Conservation (phyloP, 1,140 invertebrate genomes). For the Sitodiplosis mosellana region DNA sequence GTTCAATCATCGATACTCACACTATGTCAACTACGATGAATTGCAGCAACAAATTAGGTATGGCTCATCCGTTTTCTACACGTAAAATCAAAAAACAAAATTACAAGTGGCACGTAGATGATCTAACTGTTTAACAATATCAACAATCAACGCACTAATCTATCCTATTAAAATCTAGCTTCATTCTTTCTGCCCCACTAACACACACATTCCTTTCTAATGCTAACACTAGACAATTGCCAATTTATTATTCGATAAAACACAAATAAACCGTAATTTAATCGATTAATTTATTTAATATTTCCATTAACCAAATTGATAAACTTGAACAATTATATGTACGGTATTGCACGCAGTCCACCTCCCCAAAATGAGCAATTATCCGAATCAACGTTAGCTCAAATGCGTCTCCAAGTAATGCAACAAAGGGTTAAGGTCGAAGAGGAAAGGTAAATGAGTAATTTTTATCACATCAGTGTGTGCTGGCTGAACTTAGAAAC, state of each 20-base stretch:
- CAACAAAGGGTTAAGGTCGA: constrained; percentile 49
- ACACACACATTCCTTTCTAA: no score
- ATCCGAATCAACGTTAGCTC: constrained; percentile 49
- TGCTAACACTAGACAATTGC: no score
- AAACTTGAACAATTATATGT: neutral
- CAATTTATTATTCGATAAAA: no score
- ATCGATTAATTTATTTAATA: neutral
- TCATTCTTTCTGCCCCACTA: neutral
- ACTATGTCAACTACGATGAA: constrained; percentile 72
- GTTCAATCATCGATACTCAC: constrained; percentile 36
- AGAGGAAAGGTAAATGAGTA: constrained; percentile 45
- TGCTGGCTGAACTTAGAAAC: no score
- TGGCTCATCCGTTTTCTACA: constrained; percentile 14
- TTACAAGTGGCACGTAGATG: constrained; percentile 1
- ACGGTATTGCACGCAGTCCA: no score
- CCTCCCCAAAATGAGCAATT: constrained; percentile 12
- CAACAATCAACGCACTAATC: neutral
- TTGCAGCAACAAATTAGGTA: constrained; percentile 61
- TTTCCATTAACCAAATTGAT: neutral
- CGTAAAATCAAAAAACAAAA: constrained; percentile 1
- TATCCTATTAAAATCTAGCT: neutral
- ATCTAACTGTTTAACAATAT: neutral
- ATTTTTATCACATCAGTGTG: neutral
- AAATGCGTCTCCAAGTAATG: constrained; percentile 50
- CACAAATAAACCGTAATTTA: no score